phyloP scores from a whole-genome alignment of 1,140 invertebrate genomes.

The Drosophila yakuba region DNA sequence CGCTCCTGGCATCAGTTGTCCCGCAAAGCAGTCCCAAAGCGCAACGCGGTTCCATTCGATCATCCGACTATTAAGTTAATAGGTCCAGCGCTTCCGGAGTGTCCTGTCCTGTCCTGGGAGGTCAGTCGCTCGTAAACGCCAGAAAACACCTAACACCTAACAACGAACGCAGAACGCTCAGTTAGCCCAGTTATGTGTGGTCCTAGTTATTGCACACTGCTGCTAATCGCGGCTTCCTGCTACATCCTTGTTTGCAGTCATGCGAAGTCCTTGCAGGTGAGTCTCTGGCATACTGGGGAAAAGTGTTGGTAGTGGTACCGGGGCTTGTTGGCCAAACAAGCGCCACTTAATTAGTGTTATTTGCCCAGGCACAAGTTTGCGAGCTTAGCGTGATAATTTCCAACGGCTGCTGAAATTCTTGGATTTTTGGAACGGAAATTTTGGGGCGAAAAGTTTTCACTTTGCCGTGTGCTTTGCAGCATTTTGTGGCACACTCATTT shows the following conservation, averaged over 20 bases:
- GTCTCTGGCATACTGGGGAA: neutral
- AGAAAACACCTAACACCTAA: neutral
- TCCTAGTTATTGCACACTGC: conserved; percentile 72
- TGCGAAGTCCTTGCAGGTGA: conserved; percentile 70
- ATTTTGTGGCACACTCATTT: conserved; percentile 15
- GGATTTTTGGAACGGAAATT: conserved; percentile 18
- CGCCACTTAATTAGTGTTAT: conserved; percentile 76
- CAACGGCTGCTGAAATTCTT: conserved; percentile 6
- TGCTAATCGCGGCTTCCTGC: conserved; percentile 70
- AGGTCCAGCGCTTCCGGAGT: conserved; percentile 32
- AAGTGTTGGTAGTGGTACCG: neutral
- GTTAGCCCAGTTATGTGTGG: conserved; percentile 60
- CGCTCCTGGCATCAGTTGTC: conserved; percentile 59
- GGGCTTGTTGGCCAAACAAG: conserved; percentile 26
- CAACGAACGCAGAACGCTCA: no score
- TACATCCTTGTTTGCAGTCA: conserved; percentile 65
- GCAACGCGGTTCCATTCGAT: conserved; percentile 28
- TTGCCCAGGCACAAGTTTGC: conserved; percentile 43
- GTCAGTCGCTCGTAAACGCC: conserved; percentile 38
- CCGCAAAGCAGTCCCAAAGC: conserved; percentile 28
- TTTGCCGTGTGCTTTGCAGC: conserved; percentile 1
- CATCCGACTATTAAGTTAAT: conserved; percentile 11
- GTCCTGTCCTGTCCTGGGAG: conserved; percentile 21
- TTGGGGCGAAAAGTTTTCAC: conserved; percentile 18
- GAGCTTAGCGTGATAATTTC: conserved; percentile 35